Base-by-base conservation (phyloP, 1,140 invertebrate genomes). In the Idris sp. region DNA sequence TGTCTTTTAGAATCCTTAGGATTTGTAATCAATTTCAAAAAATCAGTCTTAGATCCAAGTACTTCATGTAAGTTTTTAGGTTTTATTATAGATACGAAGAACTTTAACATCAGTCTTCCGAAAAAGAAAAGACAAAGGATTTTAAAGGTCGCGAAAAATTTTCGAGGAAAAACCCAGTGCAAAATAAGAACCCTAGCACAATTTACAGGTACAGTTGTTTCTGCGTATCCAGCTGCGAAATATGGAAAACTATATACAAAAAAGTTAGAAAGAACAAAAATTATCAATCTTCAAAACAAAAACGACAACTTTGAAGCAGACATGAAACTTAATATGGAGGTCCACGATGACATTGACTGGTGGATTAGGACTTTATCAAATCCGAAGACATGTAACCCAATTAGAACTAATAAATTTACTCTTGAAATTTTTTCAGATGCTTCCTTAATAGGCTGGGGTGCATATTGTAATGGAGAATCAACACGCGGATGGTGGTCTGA, bases 161-260 rank as follows among this genome's bases (percentile, higher is more conserved):
- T 56, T 3, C 22, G 10, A 2, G 15, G 18, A 5, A 61, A 35
- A 35, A 19, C 28, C 15, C 7, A 14, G 7, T 54, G 35, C 11
- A 69, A 54, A 51, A 81, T 81, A 19, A 41, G 74, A 43, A 44
- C 74, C 3, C 49, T 76, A 11, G 75, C 75, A 2, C 48, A 74
- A 31, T 56, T 78, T 22, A 18, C 76, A 1, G 77, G 78, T 6
- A 14, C 38, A 15, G 25, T 81, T 31, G 18, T 59, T 8, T 65
- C 76, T 6, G 58, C 53, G 35, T 79, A 61, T 33, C 58, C 67
- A 26, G 77, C 74, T 1, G 46, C 80, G 0, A 49, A 58, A 19
- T 80, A 80, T 35, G 69, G 76, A 2, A 15, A 44, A 9, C 8
- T 80, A 8, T 78, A 79, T 35, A 76, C 67, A 1, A 73, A 31